Evolutionary conservation across 2,113 vertebrate species (phyloP), one percentile per base, ranked within the genome.

Genomic region (Heterochromis multidens): DNA sequence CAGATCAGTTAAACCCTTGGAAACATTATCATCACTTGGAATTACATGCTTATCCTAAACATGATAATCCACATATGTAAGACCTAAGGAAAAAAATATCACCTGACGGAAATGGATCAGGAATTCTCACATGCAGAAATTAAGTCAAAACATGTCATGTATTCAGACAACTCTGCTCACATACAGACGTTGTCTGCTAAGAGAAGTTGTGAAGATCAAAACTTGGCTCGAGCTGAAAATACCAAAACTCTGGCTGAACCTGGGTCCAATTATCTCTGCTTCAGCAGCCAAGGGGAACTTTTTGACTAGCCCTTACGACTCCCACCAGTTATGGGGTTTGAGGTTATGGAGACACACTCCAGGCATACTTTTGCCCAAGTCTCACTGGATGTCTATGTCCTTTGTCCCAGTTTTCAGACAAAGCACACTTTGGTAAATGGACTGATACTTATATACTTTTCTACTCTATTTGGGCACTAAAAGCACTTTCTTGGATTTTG

Each of bases 251-350:
- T 29, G 31, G 81, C 85, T 92, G 87, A 95, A 95, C 92, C 94
- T 95, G 94, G 91, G 58, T 92, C 94, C 91, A 95, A 95, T 95
- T 95, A 95, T 95, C 92, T 92, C 77, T 92, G 92, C 94, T 93
- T 82, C 86, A 86, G 93, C 91, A 87, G 90, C 93, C 94, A 93
- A 93, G 93, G 89, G 90, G 95, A 95, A 93, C 91, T 86, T 91
- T 91, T 81, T 13, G 70, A 89, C 89, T 56, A 84, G 83, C 83
- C 92, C 79, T 83, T 86, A 46, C 85, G 35, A 77, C 93, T 87
- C 86, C 87, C 90, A 82, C 85, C 88, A 80, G 80, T 88, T 82
- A 80, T 58, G 67, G 83, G 88, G 81, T 85, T 85, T 78, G 80
- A 79, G 89, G 81, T 65, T 92, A 77, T 81, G 89, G 91, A 93